These are phyloP conservation scores for Leguminivora glycinivorella DNA, from an alignment of 1,140 invertebrate genomes.

Conservation along the genomic window DNA sequence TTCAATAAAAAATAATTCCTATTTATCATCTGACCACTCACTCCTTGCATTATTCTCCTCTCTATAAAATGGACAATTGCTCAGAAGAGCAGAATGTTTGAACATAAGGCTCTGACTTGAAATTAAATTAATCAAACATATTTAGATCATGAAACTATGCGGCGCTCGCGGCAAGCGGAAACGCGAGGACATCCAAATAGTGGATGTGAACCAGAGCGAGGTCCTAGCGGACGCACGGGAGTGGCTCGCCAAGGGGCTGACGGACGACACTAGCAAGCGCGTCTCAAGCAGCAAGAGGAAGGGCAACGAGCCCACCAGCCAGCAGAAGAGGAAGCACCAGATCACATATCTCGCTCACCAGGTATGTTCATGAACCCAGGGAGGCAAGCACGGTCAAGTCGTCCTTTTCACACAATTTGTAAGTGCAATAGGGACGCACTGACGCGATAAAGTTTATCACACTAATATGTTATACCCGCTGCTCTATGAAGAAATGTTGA, in stretches of 20 bases:
- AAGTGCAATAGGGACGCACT: no score
- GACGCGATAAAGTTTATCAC: no score
- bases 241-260: constrained; percentile 89
- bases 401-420: constrained; percentile 9
- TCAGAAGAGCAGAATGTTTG: no score
- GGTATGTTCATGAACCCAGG: constrained; percentile 53
- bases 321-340: constrained; percentile 93
- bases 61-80: no score
- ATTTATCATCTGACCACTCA: no score
- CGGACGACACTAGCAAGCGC: constrained; percentile 84
- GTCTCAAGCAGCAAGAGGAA: constrained; percentile 76
- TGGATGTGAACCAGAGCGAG: constrained; percentile 92
- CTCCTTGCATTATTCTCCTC: no score
- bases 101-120: no score
- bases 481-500: no score
- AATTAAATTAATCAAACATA: no score
- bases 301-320: constrained; percentile 83
- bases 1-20: no score
- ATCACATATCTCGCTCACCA: constrained; percentile 97
- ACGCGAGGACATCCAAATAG: constrained; percentile 82
- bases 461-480: no score
- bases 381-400: no score
- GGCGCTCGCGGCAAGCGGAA: constrained; percentile 72
- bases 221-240: constrained; percentile 88
- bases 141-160: constrained; percentile 74